A percentile compares a stretch with the other conserved stretches of the same genome.
phyloP scores from a whole-genome alignment of 2,113 vertebrate species.

The Cyprinodon variegatus region DNA sequence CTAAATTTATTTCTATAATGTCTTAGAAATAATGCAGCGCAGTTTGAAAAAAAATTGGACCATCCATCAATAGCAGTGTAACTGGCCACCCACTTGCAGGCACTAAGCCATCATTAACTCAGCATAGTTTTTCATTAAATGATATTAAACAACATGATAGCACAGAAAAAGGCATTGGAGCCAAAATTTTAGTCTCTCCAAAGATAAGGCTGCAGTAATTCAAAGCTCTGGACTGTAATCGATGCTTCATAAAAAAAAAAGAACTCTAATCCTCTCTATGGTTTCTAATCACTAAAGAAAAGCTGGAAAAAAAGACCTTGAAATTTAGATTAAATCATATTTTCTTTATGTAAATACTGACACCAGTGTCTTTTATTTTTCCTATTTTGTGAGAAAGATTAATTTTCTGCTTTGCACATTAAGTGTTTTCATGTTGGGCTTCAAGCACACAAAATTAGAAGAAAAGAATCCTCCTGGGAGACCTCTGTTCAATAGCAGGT shows the following conservation, averaged over 20 bases:
- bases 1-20: slow-evolving; percentile 11
- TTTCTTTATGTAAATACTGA: not conserved
- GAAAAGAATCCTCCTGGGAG: slow-evolving; percentile 7
- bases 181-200: slow-evolving; percentile 70
- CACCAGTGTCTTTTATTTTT: not conserved
- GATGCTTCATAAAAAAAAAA: slow-evolving; percentile 64
- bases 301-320: not conserved
- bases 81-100: slow-evolving; percentile 45
- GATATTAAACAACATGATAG: slow-evolving; percentile 36
- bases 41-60: slow-evolving; percentile 39
- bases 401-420: not conserved
- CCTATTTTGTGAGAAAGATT: not conserved
- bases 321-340: not conserved
- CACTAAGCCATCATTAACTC: slow-evolving; percentile 37
- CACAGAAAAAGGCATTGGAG: slow-evolving; percentile 44
- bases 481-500: slow-evolving; percentile 13
- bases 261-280: slow-evolving; percentile 56
- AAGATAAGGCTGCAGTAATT: slow-evolving; percentile 76
- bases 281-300: slow-evolving; percentile 31
- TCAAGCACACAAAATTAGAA: slow-evolving; percentile 11
- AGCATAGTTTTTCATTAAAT: slow-evolving; percentile 51
- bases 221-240: slow-evolving; percentile 46
- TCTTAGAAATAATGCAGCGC: slow-evolving; percentile 41
- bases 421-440: not conserved
- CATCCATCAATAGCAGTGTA: slow-evolving; percentile 49